Percentiles rank a stretch among this genome's conserved stretches.
These are phyloP conservation scores for Eunapius fragilis DNA, from an alignment of 37 sponge, comb jelly and placozoan species.

Conservation along the genomic window DNA sequence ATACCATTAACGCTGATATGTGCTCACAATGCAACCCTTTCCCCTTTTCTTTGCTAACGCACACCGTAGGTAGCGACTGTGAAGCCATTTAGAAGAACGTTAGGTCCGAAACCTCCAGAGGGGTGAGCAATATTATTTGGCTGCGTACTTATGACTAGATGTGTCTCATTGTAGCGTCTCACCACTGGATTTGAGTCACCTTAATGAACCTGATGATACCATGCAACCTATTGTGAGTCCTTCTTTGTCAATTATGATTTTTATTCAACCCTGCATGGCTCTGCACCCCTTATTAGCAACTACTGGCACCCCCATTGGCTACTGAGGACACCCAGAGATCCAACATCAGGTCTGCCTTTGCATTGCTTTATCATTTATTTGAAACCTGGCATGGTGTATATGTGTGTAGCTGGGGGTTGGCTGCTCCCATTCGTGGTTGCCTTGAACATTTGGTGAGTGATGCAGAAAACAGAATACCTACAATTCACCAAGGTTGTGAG, in stretches of 20 bases:
- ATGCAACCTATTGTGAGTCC: constrained; percentile 41
- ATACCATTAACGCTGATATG: neutral
- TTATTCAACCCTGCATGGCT: neutral
- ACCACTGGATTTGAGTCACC: constrained; percentile 34
- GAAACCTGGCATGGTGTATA: neutral
- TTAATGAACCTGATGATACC: constrained; percentile 59
- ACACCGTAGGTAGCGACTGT: neutral
- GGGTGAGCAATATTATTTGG: constrained; percentile 10
- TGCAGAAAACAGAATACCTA: neutral
- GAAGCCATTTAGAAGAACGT: constrained; percentile 30
- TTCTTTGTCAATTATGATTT: neutral
- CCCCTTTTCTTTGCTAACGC: neutral
- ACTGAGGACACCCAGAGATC: neutral
- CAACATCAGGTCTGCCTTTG: neutral
- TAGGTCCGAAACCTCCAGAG: constrained; percentile 30
- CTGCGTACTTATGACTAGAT: constrained; percentile 1
- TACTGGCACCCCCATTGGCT: neutral
- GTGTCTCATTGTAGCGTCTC: constrained; percentile 1
- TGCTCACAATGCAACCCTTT: neutral
- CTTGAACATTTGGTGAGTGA: neutral
- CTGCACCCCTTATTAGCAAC: neutral
- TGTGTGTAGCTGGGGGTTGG: neutral
- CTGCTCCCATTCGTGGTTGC: neutral
- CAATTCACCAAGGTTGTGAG: neutral
- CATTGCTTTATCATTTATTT: neutral